Percentiles rank a stretch among this genome's conserved stretches.
Evolutionary conservation across 2,888 invertebrate species (phyloP).

Genomic region (Omphaloscelis lunosa): DNA sequence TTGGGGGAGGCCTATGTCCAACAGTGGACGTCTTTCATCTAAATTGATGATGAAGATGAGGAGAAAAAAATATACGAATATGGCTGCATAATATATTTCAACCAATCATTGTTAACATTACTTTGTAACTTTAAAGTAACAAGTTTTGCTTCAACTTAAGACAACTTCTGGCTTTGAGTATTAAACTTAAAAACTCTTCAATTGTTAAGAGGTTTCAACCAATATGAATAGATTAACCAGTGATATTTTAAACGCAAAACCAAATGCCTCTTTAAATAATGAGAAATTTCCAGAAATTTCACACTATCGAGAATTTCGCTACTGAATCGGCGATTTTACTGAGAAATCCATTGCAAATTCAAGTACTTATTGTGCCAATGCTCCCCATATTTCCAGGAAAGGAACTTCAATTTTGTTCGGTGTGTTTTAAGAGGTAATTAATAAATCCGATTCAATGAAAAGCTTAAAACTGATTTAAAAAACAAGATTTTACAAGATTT

Average conservation of each 20-base stretch:
- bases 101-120: conserved; percentile 15
- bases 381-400: not conserved
- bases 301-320: not conserved
- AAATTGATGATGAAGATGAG: too few relatives aligned
- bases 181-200: conserved; percentile 3
- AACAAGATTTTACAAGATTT: not conserved
- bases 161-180: conserved; percentile 16
- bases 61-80: too few relatives aligned
- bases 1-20: too few relatives aligned
- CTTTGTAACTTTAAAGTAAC: conserved; percentile 10
- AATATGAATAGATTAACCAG: not conserved
- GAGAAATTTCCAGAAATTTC: not conserved
- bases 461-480: not conserved
- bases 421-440: not conserved
- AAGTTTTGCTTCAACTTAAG: conserved; percentile 12
- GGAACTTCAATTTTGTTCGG: not conserved
- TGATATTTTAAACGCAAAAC: not conserved
- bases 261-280: not conserved
- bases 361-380: not conserved
- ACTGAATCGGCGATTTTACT: not conserved
- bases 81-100: not conserved
- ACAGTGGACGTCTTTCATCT: too few relatives aligned
- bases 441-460: not conserved
- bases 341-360: not conserved
- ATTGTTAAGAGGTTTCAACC: conserved; percentile 10